Base-by-base conservation (phyloP, 2,888 invertebrate species). In the Euplagia quadripunctaria region DNA sequence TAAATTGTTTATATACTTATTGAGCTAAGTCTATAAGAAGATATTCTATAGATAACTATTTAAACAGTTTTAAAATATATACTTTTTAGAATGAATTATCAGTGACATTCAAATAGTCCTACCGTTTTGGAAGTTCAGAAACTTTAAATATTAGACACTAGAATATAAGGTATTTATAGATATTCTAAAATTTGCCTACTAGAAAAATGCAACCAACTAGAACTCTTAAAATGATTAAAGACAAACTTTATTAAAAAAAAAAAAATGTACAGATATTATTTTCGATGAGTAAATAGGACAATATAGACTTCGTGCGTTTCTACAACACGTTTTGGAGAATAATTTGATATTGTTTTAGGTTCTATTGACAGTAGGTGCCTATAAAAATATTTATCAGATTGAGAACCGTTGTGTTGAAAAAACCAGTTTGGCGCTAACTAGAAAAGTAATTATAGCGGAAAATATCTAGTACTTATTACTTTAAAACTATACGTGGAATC, bases 61-160 rank as follows among this genome's bases (percentile, higher is more conserved):
- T 69, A 73, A 80, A 85, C 75, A 74, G 72, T 68, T 75, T 81
- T 76, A 79, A 77, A 79, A 74, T 75, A 77, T 79, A 58, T 76
- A 71, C 61, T 71, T 46, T 74, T 79, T 73, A 83, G 71, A 74
- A 42, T 76, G 78, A 79, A 71, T 80, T 82, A 84, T 82, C 81
- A 77, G 77, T 76, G 77, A 83, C 78, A 80, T 75, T 79, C 76
- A 76, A 78, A 81, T 81, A 77, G 74, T 79, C 79, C 86, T 83
- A 87, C 76, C 77, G 64, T 80, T 84, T 79, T 73, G 75, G 73
- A 78, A 68, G 79, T 82, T 79, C 70, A 77, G 80, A 81, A 76
- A 72, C 71, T 61, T 82, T n/a, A 55, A 55, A 11, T 75, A 75
- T 61, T 16, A 77, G 76, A 71, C 82, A 76, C 70, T 80, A 82